A percentile compares a stretch with the other conserved stretches of the same genome.
These are phyloP conservation scores for Chelonia mydas DNA, from an alignment of 2,797 vertebrate genomes.

Conservation along the genomic window DNA sequence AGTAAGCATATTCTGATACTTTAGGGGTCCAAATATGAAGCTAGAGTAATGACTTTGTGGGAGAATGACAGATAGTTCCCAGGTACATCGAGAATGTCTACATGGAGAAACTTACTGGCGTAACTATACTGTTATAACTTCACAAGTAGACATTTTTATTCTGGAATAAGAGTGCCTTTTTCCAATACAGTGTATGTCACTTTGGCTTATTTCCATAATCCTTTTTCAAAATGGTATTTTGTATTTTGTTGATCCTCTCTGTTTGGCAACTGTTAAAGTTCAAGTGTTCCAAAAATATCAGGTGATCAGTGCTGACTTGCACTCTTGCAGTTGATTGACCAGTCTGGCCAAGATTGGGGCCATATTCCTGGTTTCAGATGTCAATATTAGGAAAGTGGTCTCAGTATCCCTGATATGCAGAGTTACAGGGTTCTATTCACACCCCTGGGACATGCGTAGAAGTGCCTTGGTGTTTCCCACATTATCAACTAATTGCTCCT, in stretches of 20 bases:
- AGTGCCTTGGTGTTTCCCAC: not conserved
- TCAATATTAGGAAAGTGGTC: not conserved
- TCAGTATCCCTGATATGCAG: not conserved
- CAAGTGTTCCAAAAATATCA: not conserved
- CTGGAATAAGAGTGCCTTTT: not conserved
- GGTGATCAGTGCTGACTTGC: not conserved
- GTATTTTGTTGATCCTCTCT: not conserved
- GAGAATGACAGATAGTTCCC: not conserved
- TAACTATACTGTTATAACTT: not conserved
- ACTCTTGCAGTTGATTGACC: rapidly evolving
- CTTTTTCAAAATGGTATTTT: rapidly evolving
- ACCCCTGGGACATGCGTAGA: not conserved
- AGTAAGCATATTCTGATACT: not conserved
- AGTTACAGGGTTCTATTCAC: not conserved
- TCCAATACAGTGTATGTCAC: not conserved
- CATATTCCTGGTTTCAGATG: rapidly evolving
- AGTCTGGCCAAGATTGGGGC: not conserved
- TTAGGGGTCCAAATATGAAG: not conserved
- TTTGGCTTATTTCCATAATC: not conserved
- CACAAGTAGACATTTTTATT: not conserved
- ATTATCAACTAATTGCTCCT: conserved; percentile 50
- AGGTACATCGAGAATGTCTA: not conserved
- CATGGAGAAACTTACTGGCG: not conserved
- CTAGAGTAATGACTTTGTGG: not conserved
- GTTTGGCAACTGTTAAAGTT: rapidly evolving